phyloP scores from a whole-genome alignment of 2,113 vertebrate species.

The Salvelinus alpinus region DNA sequence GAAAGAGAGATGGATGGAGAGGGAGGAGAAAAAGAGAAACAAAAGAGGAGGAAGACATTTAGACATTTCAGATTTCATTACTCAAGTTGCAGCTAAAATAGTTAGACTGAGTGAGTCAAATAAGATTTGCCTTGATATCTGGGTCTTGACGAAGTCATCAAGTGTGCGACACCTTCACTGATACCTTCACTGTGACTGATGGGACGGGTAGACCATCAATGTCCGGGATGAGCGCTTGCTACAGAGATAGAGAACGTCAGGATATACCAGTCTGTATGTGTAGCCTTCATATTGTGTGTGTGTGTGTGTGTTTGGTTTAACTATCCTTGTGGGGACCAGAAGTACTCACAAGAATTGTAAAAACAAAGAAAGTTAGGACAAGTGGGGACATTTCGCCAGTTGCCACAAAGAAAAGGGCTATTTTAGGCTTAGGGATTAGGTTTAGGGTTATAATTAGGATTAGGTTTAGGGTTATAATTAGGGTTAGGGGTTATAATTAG shows the following conservation, averaged over 20 bases:
- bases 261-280: not conserved
- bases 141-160: slow-evolving; percentile 2
- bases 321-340: no score
- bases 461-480: no score
- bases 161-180: not conserved
- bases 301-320: not conserved
- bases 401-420: no score
- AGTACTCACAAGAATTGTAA: no score
- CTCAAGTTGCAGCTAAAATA: no score
- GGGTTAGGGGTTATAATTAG: no score
- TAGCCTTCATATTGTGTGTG: not conserved
- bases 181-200: slow-evolving; percentile 90
- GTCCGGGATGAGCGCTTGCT: slow-evolving; percentile 82
- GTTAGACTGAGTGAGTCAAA: not conserved
- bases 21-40: not conserved
- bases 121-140: not conserved
- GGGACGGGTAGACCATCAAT: slow-evolving; percentile 78
- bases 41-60: not conserved
- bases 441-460: no score
- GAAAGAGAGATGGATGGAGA: not conserved
- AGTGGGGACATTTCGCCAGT: no score
- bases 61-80: no score
- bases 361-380: no score
- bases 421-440: no score
- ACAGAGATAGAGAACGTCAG: slow-evolving; percentile 42